Evolutionary conservation across 2,888 invertebrate genomes (phyloP), one percentile per base, ranked within the genome.

Genomic region (Torymus aiolomorphi): DNA sequence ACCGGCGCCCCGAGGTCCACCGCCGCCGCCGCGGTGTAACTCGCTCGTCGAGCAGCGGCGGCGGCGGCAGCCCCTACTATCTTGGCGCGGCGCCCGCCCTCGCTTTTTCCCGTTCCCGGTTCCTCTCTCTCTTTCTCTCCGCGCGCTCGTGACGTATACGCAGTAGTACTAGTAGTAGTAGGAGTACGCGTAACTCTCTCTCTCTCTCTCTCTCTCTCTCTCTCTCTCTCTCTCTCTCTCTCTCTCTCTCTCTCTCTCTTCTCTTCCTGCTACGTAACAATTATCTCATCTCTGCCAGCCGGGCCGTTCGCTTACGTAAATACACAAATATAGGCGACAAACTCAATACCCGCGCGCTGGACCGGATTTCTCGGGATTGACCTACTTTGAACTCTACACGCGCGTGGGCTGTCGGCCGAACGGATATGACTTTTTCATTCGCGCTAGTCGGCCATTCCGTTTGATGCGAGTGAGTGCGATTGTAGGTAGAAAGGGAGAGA

Each of bases 1-100:
- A 88, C 85, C 87, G 84, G 74, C 14, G 24, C 42, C 65, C 49
- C 52, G 31, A 51, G 69, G 42, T 42, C 42, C 42, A 10, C 31
- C 56, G 52, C 59, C 2, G 51, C 42, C 65, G 51, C 49, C 52
- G 31, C 42, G 69, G 42, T 42, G 42, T 42, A 42, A 42, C 42
- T 42, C 31, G 42, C 24, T 59, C 2, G 20, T 70, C 51, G 18
- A 54, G 10, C 49, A n/a, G 16, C 56, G 24, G 57, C 61, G 31
- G 31, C 20, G 12, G 54, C 61, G 42, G 42, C 42, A 10, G 42
- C 42, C 42, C 8, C 42, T 42, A 42, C 42, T 42, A 42, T 42
- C 42, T 42, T 42, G 42, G 42, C 42, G 42, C 42, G 42, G 5
- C 8, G 42, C 42, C 42, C 42, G 10, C 54, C 57, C 59, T 52